A percentile compares a stretch with the other conserved stretches of the same genome.
phyloP scores from a whole-genome alignment of 1,140 invertebrate genomes.

The Zaprionus tsacasi region DNA sequence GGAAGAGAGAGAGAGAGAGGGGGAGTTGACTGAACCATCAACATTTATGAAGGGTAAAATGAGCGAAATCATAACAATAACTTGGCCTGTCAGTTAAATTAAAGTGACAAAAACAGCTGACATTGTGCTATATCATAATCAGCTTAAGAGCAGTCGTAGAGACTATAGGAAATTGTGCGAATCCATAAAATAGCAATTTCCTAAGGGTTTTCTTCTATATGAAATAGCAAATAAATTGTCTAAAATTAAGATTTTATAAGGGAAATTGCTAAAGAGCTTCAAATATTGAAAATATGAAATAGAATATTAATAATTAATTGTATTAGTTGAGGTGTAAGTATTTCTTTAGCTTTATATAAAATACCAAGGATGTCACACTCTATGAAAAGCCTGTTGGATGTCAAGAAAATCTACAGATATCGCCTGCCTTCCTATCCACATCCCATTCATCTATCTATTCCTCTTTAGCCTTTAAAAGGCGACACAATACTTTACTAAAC shows the following conservation, averaged over 20 bases:
- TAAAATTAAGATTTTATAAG: neutral
- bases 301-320: too few relatives aligned
- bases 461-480: neutral
- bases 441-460: neutral
- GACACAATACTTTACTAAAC: constrained; percentile 41
- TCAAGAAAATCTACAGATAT: too few relatives aligned
- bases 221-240: neutral
- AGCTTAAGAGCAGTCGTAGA: neutral
- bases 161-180: neutral
- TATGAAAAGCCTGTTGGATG: too few relatives aligned
- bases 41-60: constrained; percentile 54
- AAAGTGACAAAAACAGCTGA: constrained; percentile 54
- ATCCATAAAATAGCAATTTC: neutral
- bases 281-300: too few relatives aligned
- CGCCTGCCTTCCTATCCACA: neutral
- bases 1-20: neutral
- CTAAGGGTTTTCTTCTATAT: neutral
- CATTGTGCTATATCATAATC: constrained; percentile 3
- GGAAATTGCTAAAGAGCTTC: neutral
- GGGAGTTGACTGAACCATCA: constrained; percentile 42
- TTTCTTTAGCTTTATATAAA: too few relatives aligned
- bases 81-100: constrained; percentile 69
- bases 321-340: too few relatives aligned
- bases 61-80: constrained; percentile 62
- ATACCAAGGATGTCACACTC: too few relatives aligned